Evolutionary conservation across 2,113 vertebrate genomes (phyloP), one percentile per base, ranked within the genome.

Genomic region (Python bivittatus): DNA sequence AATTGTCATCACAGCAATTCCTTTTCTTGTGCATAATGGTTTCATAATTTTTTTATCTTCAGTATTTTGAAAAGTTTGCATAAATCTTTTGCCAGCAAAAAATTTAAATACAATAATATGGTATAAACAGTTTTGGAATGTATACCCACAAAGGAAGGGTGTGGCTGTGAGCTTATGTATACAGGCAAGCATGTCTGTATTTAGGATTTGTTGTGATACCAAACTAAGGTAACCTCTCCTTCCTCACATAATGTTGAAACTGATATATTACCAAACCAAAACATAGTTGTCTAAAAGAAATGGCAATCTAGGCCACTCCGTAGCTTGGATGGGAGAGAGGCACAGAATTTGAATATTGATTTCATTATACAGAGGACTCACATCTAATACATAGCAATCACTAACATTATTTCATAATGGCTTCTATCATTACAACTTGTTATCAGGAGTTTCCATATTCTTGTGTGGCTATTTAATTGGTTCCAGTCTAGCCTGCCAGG

Each of bases 131-230:
- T 72, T 25, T 68, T 23, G 57, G 29, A 91, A 17, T 44, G 64
- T 29, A 6, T 9, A 54, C 61, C 42, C 25, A 87, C n/a, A 0
- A 0, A 56, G 5, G 15, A 29, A 2, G 0, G 15, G 42, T n/a
- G 8, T 84, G 85, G 38, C 6, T 15, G 4, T 48, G 8, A 22
- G 6, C 29, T 20, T 56, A 33, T 79, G 23, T 11, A 68, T 20
- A 38, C 33, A 79, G 38, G 2, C 27, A 42, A 44, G 57, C 33
- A 8, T 60, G 38, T 54, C 6, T 90, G 8, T 64, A 53, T 22
- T 90, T 79, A 54, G n/a, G 52, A 56, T 42, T 25, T 54, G 11
- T 79, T 83, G 56, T 7, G 33, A 20, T 20, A 79, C n/a, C 48
- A 90, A 4, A 33, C 29, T 54, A 90, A 12, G 9, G 48, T 90